Evolutionary conservation across 2,888 invertebrate species (phyloP), one percentile per base, ranked within the genome.

Genomic region (Argyresthia albistria): DNA sequence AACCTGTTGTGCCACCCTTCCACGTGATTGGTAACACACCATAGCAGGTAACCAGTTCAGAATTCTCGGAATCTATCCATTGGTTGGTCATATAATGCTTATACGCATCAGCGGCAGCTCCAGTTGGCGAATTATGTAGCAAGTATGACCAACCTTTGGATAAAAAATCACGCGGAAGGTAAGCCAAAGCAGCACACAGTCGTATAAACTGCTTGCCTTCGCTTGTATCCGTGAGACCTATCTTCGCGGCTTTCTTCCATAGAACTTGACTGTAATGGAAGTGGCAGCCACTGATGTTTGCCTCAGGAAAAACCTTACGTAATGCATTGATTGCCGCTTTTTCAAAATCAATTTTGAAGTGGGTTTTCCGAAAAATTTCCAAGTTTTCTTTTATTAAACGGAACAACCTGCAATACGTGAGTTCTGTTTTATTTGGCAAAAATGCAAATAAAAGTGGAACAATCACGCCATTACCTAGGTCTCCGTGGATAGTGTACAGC

Each of bases 371-470:
- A 43, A 53, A 48, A 48, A 42, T 47, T 43, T 46, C 35, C 37
- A 46, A 47, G 14, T 53, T 47, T 48, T 43, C 47, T 42, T 35
- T 43, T 48, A 47, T 42, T 8, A 53, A 43, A 43, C 39, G 42
- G 42, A 50, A 50, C 36, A 49, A 45, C 47, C 53, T 53, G 43
- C 12, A 47, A 53, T 50, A 53, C 47, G 53, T 53, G 43, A 43
- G 43, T 50, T 53, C 35, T 49, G 53, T 53, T 53, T 53, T 53
- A 45, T 53, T 53, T 45, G 49, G 53, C 49, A 53, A 53, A 53
- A 48, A 48, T 43, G 53, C 49, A 53, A 45, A 53, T 45, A 53
- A 12, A 35, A 45, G 45, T 35, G 49, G 53, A 35, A 42, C 49
- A 43, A 53, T 45, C 25, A 14, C 43, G 25, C 53, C 53, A 37